These are phyloP conservation scores for Drosophila quinaria DNA, from an alignment of 2,888 invertebrate genomes.

Conservation along the genomic window DNA sequence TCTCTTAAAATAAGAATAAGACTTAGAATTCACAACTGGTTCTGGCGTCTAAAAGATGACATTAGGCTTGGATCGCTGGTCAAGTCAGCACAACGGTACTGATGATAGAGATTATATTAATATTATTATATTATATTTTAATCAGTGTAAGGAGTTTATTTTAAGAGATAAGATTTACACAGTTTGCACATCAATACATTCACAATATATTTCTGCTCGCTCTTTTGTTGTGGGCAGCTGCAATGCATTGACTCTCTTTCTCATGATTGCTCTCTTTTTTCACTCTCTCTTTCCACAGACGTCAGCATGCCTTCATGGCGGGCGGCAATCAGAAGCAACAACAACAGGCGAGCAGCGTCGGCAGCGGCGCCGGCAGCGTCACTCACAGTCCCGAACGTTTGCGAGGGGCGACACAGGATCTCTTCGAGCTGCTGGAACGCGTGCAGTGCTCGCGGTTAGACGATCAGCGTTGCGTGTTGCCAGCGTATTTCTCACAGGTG, in stretches of 20 bases:
- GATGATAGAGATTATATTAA: too few species aligned
- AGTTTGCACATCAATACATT: not conserved
- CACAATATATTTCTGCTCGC: not conserved
- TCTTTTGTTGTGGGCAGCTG: not conserved
- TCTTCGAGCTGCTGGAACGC: slow-evolving; percentile 97
- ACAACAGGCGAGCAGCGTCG: slow-evolving; percentile 57
- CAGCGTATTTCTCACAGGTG: slow-evolving; percentile 96
- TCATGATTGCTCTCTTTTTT: slow-evolving; percentile 8
- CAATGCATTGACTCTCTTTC: not conserved
- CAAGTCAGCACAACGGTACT: too few species aligned
- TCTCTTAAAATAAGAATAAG: too few species aligned
- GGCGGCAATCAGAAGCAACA: slow-evolving; percentile 74
- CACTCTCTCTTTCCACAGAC: slow-evolving; percentile 87
- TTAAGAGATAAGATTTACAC: not conserved
- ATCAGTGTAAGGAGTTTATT: not conserved
- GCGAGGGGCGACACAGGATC: slow-evolving; percentile 88
- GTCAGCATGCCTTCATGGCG: slow-evolving; percentile 88
- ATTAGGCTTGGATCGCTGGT: too few species aligned
- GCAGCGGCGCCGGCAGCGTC: slow-evolving; percentile 68
- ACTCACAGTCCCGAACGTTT: slow-evolving; percentile 86
- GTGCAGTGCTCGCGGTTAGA: slow-evolving; percentile 97
- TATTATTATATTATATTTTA: too few species aligned
- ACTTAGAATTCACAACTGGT: too few species aligned
- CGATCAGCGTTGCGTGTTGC: slow-evolving; percentile 98
- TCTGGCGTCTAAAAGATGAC: too few species aligned